Evolutionary conservation across 2,797 vertebrate species (phyloP).

Genomic region (Enteromius fasciolatus): DNA sequence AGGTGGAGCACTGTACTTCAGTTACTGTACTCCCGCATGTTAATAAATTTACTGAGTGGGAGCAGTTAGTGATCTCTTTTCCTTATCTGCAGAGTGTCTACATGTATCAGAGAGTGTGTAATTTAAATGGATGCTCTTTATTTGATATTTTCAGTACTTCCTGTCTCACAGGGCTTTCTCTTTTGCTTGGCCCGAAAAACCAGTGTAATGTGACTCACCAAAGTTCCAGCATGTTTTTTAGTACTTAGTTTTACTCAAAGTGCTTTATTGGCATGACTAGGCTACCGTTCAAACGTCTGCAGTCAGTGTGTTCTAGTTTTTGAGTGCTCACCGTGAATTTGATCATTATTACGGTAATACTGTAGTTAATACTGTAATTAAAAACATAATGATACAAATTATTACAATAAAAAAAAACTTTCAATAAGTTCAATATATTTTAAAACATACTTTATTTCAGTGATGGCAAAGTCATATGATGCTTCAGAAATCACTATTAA

Average conservation of each 20-base stretch:
- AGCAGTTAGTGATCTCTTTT: slow-evolving; percentile 43
- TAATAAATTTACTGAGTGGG: slow-evolving; percentile 48
- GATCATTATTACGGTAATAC: not conserved
- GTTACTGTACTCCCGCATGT: slow-evolving; percentile 33
- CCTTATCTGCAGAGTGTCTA: slow-evolving; percentile 49
- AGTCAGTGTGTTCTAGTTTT: not conserved
- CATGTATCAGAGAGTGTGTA: slow-evolving; percentile 24
- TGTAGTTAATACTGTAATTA: not conserved
- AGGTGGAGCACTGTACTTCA: not conserved
- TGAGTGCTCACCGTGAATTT: not conserved
- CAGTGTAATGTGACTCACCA: slow-evolving; percentile 27
- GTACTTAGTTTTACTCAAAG: not conserved
- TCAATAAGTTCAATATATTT: not conserved
- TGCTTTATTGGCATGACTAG: slow-evolving; percentile 1
- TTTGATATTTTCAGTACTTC: slow-evolving; percentile 48
- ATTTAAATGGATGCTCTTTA: slow-evolving; percentile 52
- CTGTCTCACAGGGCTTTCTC: slow-evolving; percentile 49
- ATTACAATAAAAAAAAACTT: not conserved
- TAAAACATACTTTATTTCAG: not conserved
- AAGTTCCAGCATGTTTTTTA: slow-evolving; percentile 24
- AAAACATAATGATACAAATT: not conserved
- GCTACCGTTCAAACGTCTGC: not conserved
- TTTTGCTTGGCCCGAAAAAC: slow-evolving; percentile 28
- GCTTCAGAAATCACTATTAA: not conserved
- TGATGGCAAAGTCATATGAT: not conserved